Evolutionary conservation across 2,113 vertebrate genomes (phyloP).

Genomic region (Dipodomys stephensi): DNA sequence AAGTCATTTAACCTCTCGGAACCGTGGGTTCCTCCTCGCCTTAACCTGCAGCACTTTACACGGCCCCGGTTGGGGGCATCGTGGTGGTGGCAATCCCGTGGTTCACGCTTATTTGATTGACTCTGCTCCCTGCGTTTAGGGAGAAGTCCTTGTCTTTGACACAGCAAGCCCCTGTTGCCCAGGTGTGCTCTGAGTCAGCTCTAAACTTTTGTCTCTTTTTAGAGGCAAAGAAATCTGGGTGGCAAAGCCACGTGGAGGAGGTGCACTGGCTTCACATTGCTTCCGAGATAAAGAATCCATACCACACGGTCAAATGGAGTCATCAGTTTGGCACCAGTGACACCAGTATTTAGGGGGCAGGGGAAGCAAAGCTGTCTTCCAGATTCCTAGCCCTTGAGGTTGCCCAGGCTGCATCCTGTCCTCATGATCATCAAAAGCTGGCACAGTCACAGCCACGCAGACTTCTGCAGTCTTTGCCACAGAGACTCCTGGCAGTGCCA

Average conservation of each 20-base stretch:
- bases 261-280: not conserved
- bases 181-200: not conserved
- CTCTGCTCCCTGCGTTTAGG: not conserved
- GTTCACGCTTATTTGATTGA: not conserved
- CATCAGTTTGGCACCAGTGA: not conserved
- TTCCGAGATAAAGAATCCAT: not conserved
- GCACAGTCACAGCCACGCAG: accelerated
- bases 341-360: not conserved
- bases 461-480: constrained; percentile 26
- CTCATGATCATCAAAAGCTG: not conserved
- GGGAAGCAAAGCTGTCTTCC: not conserved
- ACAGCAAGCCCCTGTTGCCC: not conserved
- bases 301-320: not conserved
- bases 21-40: not conserved
- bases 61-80: not conserved
- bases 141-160: not conserved
- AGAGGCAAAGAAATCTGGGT: not conserved
- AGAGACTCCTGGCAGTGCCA: constrained; percentile 42
- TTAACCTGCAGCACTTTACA: not conserved
- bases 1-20: not conserved
- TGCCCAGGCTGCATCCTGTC: not conserved
- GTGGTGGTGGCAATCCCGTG: not conserved
- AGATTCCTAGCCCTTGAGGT: not conserved
- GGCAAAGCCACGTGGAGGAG: not conserved
- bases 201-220: not conserved